Evolutionary conservation across 1,140 invertebrate genomes (phyloP).

Genomic region (Heliconius melpomene): DNA sequence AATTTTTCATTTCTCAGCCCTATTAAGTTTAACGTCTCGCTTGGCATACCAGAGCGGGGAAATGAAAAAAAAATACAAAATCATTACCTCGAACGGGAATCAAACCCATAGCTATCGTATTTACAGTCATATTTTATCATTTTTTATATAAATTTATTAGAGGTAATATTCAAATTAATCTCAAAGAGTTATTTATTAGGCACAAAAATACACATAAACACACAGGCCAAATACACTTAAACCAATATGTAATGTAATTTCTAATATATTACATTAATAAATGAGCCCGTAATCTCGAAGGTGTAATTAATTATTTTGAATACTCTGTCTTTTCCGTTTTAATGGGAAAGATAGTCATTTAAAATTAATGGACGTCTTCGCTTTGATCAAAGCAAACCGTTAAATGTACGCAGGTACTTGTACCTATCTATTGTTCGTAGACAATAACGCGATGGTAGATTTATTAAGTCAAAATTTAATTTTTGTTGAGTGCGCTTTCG

Average conservation of each 20-base stretch:
- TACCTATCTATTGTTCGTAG: constrained; percentile 35
- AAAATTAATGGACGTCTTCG: constrained; percentile 67
- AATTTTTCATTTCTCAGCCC: too few species aligned
- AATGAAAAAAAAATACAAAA: too few species aligned
- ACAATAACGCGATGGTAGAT: constrained; percentile 25
- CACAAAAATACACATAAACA: not conserved
- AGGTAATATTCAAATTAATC: too few species aligned
- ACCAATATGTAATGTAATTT: not conserved
- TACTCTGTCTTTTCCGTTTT: constrained; percentile 58
- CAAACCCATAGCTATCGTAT: too few species aligned
- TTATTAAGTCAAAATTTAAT: constrained; percentile 7
- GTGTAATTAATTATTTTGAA: constrained; percentile 69
- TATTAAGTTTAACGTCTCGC: too few species aligned
- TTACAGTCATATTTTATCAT: too few species aligned
- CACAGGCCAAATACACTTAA: not conserved
- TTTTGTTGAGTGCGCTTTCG: not conserved
- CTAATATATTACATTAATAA: constrained; percentile 19
- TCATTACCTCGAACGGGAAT: too few species aligned
- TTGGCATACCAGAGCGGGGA: too few species aligned
- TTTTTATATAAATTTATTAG: too few species aligned
- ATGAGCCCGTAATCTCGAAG: constrained; percentile 46
- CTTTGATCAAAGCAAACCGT: constrained; percentile 63
- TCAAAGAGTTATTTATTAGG: too few species aligned
- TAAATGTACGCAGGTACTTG: constrained; percentile 56
- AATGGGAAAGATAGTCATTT: constrained; percentile 63